These are phyloP conservation scores for Pogoniulus pusillus DNA, from an alignment of 2,797 vertebrate genomes.

Conservation along the genomic window DNA sequence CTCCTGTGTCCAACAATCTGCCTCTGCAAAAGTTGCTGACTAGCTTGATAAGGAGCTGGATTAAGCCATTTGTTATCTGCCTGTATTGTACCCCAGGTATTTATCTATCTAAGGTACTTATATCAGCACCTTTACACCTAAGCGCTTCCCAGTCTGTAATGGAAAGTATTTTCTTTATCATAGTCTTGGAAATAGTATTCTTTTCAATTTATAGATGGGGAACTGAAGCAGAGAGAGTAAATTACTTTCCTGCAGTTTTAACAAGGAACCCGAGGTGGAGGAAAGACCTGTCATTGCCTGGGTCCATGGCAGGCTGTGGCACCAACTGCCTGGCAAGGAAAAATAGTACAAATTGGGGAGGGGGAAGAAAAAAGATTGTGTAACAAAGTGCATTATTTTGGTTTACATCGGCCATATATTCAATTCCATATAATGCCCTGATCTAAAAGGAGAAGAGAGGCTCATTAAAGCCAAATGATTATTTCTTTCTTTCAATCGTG, in stretches of 20 bases:
- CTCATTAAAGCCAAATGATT: background rate
- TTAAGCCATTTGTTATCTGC: constrained; percentile 64
- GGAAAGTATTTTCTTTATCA: constrained; percentile 62
- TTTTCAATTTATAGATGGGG: constrained; percentile 32
- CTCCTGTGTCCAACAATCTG: constrained; percentile 44
- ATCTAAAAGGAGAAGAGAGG: background rate
- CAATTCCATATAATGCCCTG: background rate
- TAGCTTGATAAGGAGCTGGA: constrained; percentile 55
- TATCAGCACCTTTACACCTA: constrained; percentile 56
- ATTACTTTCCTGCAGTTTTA: constrained; percentile 24
- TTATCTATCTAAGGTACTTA: constrained; percentile 61
- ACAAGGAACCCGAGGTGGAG: background rate
- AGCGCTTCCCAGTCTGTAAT: constrained; percentile 38
- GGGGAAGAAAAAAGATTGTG: background rate
- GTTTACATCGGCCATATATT: background rate
- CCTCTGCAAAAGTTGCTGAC: constrained; percentile 54
- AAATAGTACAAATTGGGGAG: fast-evolving
- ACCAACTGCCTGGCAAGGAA: background rate
- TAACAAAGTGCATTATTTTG: background rate
- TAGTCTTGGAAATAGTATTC: constrained; percentile 42
- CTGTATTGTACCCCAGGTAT: constrained; percentile 55
- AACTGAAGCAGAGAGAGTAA: background rate
- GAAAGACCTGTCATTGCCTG: background rate
- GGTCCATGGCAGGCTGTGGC: background rate
- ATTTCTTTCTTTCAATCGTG: background rate